phyloP scores from a whole-genome alignment of 2,888 invertebrate genomes.

The Zelleria hepariella region DNA sequence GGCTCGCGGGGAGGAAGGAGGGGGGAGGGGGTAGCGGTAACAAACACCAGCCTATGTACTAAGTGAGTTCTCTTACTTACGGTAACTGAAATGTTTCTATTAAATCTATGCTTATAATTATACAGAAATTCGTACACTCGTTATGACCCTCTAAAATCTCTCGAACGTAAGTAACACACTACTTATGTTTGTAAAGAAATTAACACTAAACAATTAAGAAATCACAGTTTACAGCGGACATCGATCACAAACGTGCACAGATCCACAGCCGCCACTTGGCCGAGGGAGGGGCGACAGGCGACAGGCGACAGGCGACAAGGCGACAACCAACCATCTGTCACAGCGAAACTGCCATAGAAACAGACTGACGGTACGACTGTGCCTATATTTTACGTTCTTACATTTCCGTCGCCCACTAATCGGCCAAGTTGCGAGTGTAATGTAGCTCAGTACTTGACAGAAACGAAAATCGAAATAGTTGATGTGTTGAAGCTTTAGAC shows the following conservation, averaged over 20 bases:
- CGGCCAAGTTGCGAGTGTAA: too few species aligned
- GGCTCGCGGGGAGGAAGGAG: conserved; percentile 28
- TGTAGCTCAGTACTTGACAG: background rate
- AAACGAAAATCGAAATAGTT: background rate
- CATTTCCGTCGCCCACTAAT: too few species aligned
- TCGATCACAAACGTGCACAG: background rate
- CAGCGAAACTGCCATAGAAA: too few species aligned
- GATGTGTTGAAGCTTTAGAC: background rate
- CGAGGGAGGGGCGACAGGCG: too few species aligned
- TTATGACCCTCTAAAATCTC: conserved; percentile 1
- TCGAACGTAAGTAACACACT: background rate
- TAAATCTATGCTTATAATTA: conserved; percentile 30
- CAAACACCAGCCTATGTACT: conserved; percentile 54
- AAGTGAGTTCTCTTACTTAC: conserved; percentile 53
- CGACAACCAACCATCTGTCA: too few species aligned
- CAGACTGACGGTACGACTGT: too few species aligned
- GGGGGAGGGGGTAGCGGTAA: conserved; percentile 52
- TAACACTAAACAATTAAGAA: background rate
- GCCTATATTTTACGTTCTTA: too few species aligned
- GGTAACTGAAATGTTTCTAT: conserved; percentile 59
- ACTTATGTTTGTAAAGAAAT: background rate
- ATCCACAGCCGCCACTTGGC: too few species aligned
- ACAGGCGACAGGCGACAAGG: too few species aligned
- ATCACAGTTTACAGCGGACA: background rate
- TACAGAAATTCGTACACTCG: background rate